Evolutionary conservation across 53 echinoderm and acorn worm genomes (phyloP).

Genomic region (Echinometra lucunter): DNA sequence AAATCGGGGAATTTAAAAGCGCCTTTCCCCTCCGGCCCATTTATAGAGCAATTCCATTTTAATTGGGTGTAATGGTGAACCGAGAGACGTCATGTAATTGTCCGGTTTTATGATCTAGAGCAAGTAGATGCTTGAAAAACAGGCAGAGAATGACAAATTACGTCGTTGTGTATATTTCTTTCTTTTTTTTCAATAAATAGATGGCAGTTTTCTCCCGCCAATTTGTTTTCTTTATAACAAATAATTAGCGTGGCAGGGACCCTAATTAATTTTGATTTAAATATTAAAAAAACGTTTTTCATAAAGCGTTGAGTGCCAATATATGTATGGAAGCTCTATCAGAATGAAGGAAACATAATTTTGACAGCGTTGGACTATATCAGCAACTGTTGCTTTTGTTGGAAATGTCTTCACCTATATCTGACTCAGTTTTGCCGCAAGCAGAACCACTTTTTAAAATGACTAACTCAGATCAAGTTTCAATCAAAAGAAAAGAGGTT

Average conservation of each 20-base stretch:
- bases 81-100: background rate
- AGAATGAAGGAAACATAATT: too few relatives aligned
- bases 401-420: background rate
- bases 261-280: background rate
- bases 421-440: background rate
- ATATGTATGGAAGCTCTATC: background rate
- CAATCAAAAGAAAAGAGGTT: background rate
- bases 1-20: background rate
- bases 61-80: conserved; percentile 10
- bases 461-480: background rate
- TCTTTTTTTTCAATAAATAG: background rate
- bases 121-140: background rate
- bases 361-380: too few relatives aligned
- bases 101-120: background rate
- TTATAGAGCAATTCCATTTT: conserved; percentile 36
- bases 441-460: background rate
- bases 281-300: background rate
- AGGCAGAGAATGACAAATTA: background rate
- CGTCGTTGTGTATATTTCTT: background rate
- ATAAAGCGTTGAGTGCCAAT: background rate
- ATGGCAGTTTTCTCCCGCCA: background rate
- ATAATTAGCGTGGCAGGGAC: background rate
- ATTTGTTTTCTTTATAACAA: background rate
- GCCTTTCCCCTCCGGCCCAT: background rate
- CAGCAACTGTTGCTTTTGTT: background rate